Conservation (phyloP, 2,113 vertebrate species). For the Asarcornis scutulata region DNA sequence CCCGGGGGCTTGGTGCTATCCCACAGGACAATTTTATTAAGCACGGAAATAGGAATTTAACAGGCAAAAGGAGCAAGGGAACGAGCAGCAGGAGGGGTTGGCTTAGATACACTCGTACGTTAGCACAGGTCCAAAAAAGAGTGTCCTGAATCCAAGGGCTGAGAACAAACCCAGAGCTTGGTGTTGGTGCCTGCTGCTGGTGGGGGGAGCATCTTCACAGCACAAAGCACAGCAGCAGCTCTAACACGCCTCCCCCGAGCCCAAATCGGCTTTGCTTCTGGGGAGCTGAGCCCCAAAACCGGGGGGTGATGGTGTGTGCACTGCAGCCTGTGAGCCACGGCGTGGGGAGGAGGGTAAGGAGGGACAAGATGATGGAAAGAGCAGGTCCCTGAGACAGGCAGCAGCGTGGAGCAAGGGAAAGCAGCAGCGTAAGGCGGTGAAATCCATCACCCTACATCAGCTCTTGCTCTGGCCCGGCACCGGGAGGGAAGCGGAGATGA, state of each 20-base stretch:
- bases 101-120: not conserved
- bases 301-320: not conserved
- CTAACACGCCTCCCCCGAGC: not conserved
- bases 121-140: not conserved
- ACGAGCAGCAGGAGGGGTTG: not conserved
- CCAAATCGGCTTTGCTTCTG: not conserved
- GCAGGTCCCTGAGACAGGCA: accelerated
- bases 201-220: not conserved
- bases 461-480: not conserved
- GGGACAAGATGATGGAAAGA: not conserved
- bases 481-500: not conserved
- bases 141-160: not conserved
- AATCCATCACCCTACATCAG: not conserved
- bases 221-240: not conserved
- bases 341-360: not conserved
- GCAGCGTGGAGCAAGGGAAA: not conserved
- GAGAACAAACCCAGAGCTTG: not conserved
- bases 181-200: not conserved
- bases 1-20: not conserved
- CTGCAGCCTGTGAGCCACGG: not conserved
- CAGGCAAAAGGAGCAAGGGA: not conserved
- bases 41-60: not conserved
- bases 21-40: not conserved
- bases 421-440: not conserved
- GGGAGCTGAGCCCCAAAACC: not conserved